Evolutionary conservation across 2,888 invertebrate species (phyloP).

Genomic region (Eubasilissa splendida): DNA sequence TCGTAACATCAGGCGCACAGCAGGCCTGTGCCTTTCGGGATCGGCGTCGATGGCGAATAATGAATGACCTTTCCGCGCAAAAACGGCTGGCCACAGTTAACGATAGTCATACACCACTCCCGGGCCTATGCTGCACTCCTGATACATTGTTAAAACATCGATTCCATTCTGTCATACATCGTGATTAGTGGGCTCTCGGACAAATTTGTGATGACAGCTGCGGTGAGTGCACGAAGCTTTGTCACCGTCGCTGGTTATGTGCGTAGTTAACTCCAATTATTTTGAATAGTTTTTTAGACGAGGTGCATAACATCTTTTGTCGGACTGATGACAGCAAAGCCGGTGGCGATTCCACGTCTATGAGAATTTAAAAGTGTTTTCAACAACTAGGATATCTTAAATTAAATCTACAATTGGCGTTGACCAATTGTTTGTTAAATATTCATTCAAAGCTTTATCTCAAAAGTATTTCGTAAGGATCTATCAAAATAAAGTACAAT

Average conservation of each 20-base stretch:
- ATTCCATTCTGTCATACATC: conserved; percentile 39
- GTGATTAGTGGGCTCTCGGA: conserved; percentile 28
- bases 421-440: too few species aligned
- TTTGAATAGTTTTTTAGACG: not conserved
- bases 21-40: conserved; percentile 20
- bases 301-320: too few species aligned
- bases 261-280: not conserved
- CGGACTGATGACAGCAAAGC: too few species aligned
- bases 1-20: conserved; percentile 11
- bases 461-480: too few species aligned
- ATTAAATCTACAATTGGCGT: too few species aligned
- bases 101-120: conserved; percentile 40
- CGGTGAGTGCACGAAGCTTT: not conserved
- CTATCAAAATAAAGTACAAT: too few species aligned
- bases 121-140: conserved; percentile 17
- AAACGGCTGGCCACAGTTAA: conserved; percentile 47
- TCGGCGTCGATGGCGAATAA: conserved; percentile 42
- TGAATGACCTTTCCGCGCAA: conserved; percentile 43
- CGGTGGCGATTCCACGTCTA: too few species aligned
- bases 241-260: not conserved
- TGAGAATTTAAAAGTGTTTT: too few species aligned
- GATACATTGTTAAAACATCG: conserved; percentile 50
- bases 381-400: too few species aligned
- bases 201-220: conserved; percentile 34
- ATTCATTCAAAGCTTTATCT: too few species aligned